phyloP scores from a whole-genome alignment of 2,113 vertebrate species.

The Catharus minimus region DNA sequence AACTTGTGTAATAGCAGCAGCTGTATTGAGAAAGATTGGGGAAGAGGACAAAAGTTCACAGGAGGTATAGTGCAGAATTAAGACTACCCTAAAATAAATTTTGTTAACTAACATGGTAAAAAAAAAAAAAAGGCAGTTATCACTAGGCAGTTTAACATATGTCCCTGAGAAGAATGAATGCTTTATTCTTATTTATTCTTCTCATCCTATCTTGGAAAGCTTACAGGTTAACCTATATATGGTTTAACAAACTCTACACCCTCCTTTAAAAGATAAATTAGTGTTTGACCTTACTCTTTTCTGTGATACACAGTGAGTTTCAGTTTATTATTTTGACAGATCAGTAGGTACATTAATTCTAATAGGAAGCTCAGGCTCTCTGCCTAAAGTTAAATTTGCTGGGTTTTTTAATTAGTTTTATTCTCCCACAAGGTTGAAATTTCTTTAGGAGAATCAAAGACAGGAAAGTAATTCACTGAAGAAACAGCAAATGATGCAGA shows the following conservation, averaged over 20 bases:
- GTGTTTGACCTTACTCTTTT: not conserved
- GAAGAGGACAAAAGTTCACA: not conserved
- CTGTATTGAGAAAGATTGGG: not conserved
- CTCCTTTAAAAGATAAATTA: not conserved
- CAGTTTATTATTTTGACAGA: constrained; percentile 67
- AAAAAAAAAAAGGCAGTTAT: fast-evolving
- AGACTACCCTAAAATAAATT: not conserved
- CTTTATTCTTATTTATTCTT: not conserved
- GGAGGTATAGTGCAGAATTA: not conserved
- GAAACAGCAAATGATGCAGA: constrained; percentile 68
- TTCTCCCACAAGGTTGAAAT: constrained; percentile 48
- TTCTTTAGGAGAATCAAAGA: constrained; percentile 46
- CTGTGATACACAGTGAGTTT: constrained; percentile 18
- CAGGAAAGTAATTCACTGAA: constrained; percentile 54
- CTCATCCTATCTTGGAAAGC: not conserved
- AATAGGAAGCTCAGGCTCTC: constrained; percentile 37
- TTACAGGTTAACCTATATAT: not conserved
- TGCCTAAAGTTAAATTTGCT: constrained; percentile 64
- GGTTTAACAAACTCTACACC: not conserved
- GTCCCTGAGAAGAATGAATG: not conserved
- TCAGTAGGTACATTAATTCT: constrained; percentile 61
- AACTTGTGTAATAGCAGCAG: not conserved
- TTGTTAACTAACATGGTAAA: not conserved
- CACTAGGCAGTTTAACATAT: not conserved
- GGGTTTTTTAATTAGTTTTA: constrained; percentile 57